Conservation (phyloP, 2,797 vertebrate genomes). For the Gorsachius magnificus region DNA sequence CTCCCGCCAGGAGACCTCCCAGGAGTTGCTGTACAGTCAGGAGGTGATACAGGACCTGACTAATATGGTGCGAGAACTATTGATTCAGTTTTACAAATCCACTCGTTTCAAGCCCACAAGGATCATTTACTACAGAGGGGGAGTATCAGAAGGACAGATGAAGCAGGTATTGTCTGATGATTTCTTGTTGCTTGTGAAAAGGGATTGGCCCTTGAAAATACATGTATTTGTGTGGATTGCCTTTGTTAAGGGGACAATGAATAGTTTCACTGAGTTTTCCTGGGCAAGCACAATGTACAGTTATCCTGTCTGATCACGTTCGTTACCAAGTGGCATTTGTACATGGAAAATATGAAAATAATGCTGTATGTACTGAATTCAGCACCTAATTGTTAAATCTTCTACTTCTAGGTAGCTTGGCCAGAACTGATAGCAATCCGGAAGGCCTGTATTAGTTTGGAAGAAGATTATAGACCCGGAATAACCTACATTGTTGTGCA, state of each 20-base stretch:
- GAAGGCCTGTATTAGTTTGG: slow-evolving; percentile 98
- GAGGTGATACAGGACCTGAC: slow-evolving; percentile 98
- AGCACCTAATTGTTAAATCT: neutral
- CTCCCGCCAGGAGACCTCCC: slow-evolving; percentile 93
- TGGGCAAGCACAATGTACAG: neutral
- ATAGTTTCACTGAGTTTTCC: neutral
- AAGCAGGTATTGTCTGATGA: slow-evolving; percentile 84
- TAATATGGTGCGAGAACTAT: slow-evolving; percentile 96
- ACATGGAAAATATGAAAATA: neutral
- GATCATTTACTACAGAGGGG: slow-evolving; percentile 97
- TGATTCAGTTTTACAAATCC: slow-evolving; percentile 99
- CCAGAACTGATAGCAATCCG: slow-evolving; percentile 97
- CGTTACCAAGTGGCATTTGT: fast-evolving
- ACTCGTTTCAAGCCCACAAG: slow-evolving; percentile 97
- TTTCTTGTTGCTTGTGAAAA: neutral
- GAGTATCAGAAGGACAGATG: slow-evolving; percentile 98
- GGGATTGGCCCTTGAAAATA: neutral
- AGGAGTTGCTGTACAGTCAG: slow-evolving; percentile 97
- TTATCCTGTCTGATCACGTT: neutral
- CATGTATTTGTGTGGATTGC: fast-evolving
- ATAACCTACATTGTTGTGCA: slow-evolving; percentile 99
- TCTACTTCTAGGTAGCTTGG: slow-evolving; percentile 90
- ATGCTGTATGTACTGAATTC: neutral
- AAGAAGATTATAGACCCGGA: slow-evolving; percentile 97
- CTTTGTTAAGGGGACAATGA: neutral